Base-by-base conservation (phyloP, 2,888 invertebrate genomes). In the Drosophila recens region DNA sequence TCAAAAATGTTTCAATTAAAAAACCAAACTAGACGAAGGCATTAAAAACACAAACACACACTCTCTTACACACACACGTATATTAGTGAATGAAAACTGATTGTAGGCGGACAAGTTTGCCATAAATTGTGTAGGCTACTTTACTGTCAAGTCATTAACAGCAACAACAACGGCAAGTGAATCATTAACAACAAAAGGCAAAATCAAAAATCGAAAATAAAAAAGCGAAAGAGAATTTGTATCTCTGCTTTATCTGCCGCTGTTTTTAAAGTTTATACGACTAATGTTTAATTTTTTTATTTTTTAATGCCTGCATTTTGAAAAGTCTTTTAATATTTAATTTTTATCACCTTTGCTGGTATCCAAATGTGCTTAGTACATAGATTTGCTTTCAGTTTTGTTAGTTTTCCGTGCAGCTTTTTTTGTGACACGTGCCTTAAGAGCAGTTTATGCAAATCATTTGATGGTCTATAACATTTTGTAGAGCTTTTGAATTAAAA, bases 21-120 rank as follows among this genome's bases (percentile, higher is more conserved):
- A 74, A 75, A 58, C 67, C 69, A 77, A 81, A 78, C 75, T 79
- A 79, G 69, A 75, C 66, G 71, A 73, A 68, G 67, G 76, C 67
- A 80, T 67, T 68, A 73, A 76, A 67, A 67, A 52, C 42, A 43
- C 20, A 56, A 51, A 51, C 38, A 63, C 30, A 65, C 43, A 57
- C 23, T 27, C 45, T 34, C 36, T 40, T 27, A 54, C 23, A 56
- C 43, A 56, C 48, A 53, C 46, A 42, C 45, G 61, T 54, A 75
- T 42, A 42, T 45, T 57, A 23, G 62, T 70, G 74, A 85, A 84
- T 75, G 78, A 81, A 85, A 87, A 84, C 77, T 71, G 79, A 80
- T 87, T 86, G 86, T 87, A 80, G 86, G 87, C 86, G 86, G 86
- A 87, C 87, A 87, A 87, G 86, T 87, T 83, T 73, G 86, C 86